Conservation (phyloP, 1,140 invertebrate species). For the Microvelia longipes region DNA sequence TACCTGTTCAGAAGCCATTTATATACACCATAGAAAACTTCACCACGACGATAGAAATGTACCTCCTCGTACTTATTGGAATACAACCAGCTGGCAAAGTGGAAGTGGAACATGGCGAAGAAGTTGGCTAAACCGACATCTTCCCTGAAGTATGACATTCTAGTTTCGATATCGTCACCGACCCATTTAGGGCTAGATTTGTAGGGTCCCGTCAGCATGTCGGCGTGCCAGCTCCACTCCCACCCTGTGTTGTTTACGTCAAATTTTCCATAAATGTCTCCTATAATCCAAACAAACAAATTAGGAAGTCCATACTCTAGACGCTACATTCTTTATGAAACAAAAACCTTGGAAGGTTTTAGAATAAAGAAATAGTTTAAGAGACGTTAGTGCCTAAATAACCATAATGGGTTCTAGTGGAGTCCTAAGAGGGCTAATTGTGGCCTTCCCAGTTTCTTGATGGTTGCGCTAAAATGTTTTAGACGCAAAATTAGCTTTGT, state of each 20-base stretch:
- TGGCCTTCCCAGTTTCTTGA: too few relatives aligned
- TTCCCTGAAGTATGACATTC: slow-evolving; percentile 53
- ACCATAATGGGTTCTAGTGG: too few relatives aligned
- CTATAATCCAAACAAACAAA: neutral
- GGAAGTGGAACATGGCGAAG: slow-evolving; percentile 47
- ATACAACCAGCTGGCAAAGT: slow-evolving; percentile 46
- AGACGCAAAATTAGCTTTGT: too few relatives aligned
- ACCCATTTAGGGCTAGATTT: neutral
- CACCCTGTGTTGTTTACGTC: slow-evolving; percentile 16
- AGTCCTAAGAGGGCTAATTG: too few relatives aligned
- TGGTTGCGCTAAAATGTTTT: too few relatives aligned
- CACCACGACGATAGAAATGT: neutral
- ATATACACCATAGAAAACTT: neutral
- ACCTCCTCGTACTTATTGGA: slow-evolving; percentile 28
- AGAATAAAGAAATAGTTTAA: too few relatives aligned
- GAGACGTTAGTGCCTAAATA: too few relatives aligned
- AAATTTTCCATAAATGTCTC: slow-evolving; percentile 17
- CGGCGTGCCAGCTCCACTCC: slow-evolving; percentile 28
- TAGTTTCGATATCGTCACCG: slow-evolving; percentile 36
- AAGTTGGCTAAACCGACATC: slow-evolving; percentile 51
- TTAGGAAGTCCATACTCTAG: neutral
- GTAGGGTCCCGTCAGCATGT: neutral
- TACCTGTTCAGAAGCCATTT: slow-evolving; percentile 39
- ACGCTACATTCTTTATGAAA: too few relatives aligned
- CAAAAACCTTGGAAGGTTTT: too few relatives aligned